Base-by-base conservation (phyloP, 2,888 invertebrate genomes). In the Watsonalla cultraria region DNA sequence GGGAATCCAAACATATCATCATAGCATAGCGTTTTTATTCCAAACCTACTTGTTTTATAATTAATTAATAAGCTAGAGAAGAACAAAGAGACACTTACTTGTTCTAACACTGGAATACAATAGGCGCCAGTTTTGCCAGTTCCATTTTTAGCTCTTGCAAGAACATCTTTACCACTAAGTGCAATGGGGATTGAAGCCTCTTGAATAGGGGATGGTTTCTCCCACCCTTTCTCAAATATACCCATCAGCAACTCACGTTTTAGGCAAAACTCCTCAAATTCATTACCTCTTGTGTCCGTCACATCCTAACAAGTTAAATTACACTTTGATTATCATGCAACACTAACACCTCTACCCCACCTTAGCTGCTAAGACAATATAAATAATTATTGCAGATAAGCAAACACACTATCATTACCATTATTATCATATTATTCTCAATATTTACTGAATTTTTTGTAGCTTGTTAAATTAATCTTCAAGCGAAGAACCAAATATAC, bases 191-290 rank as follows among this genome's bases (percentile, higher is more conserved):
- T 99, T 82, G 99, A 97, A 76, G 98, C 98, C 93, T 99, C 99
- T 93, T 99, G 99, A 91, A 99, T 99, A 37, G 99, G 99, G 60
- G 98, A 98, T 54, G 99, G 99, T 89, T 98, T 97, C 86, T 99
- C 99, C 99, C 98, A 99, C 58, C 99, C 99, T 91, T 99, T 99
- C 88, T 99, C 99, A 87, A 99, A 99, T 81, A 99, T 99, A 67
- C 99, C 99, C 99, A 99, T 99, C 72, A 99, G 92, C 74, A 99
- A 93, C 92, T 98, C 98, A 72, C 99, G 93, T 91, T 98, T 98
- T 68, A 99, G 93, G 88, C 99, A 99, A 91, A 98, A 99, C 90
- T 99, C 99, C 92, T 99, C 99, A 92, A 99, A 99, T 90, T 99
- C 99, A 92, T 98, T 98, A 74, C 99, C 99, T 92, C 98, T 96